Evolutionary conservation across 2,888 invertebrate species (phyloP).

Genomic region (Athrips mouffetella): DNA sequence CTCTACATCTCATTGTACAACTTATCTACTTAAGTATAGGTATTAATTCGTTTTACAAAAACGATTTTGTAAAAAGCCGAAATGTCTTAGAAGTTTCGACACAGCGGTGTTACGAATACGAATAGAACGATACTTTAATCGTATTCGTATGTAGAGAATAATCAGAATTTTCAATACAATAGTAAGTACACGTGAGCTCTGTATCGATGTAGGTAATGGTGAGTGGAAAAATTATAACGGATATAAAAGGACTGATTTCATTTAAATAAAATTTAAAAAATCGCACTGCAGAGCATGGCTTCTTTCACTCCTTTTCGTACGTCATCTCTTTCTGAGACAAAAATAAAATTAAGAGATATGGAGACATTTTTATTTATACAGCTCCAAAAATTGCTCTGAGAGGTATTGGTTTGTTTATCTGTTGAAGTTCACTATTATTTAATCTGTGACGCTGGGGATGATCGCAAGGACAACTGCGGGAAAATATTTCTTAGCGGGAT

Average conservation of each 20-base stretch:
- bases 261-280: neutral
- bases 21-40: constrained; percentile 77
- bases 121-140: constrained; percentile 35
- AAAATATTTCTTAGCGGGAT: too few species aligned
- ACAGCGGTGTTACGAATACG: constrained; percentile 33
- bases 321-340: too few species aligned
- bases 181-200: constrained; percentile 31
- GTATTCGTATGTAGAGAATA: constrained; percentile 36
- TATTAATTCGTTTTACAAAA: constrained; percentile 76
- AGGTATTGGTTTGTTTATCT: too few species aligned
- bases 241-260: neutral
- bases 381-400: too few species aligned
- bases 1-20: constrained; percentile 51
- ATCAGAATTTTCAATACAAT: constrained; percentile 64
- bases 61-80: constrained; percentile 64
- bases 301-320: too few species aligned
- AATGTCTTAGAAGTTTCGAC: constrained; percentile 63
- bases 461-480: too few species aligned
- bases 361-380: too few species aligned
- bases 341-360: too few species aligned
- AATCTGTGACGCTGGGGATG: too few species aligned
- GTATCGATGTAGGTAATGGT: constrained; percentile 37
- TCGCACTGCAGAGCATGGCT: neutral
- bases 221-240: constrained; percentile 28
- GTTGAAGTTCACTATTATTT: too few species aligned